These are phyloP conservation scores for Xanthorhoe spadicearia DNA, from an alignment of 2,888 invertebrate genomes.

Conservation along the genomic window DNA sequence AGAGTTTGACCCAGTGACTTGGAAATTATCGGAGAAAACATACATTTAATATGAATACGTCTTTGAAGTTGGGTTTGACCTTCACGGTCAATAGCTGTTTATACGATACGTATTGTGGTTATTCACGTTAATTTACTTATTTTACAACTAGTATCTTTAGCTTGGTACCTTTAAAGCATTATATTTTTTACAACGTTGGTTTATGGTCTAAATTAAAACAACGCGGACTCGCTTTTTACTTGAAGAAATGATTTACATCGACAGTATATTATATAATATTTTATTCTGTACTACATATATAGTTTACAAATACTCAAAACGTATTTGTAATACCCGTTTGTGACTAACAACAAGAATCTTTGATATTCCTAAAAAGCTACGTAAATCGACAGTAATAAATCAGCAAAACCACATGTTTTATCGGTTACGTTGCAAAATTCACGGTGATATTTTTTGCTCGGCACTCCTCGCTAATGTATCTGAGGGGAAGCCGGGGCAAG, in stretches of 20 bases:
- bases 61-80: neutral
- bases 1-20: constrained; percentile 41
- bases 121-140: too few relatives aligned
- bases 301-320: too few relatives aligned
- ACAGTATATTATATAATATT: too few relatives aligned
- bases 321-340: too few relatives aligned
- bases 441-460: constrained; percentile 25
- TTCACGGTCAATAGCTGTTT: neutral
- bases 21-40: constrained; percentile 32
- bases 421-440: constrained; percentile 17
- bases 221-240: too few relatives aligned
- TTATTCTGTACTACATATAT: too few relatives aligned
- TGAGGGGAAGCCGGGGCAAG: constrained; percentile 62
- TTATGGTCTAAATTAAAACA: too few relatives aligned
- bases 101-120: neutral
- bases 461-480: constrained; percentile 43
- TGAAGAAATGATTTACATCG: too few relatives aligned
- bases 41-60: neutral
- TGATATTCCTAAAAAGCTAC: neutral
- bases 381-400: neutral
- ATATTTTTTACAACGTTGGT: too few relatives aligned
- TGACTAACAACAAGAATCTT: neutral
- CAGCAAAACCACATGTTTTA: constrained; percentile 1
- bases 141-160: too few relatives aligned
- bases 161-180: too few relatives aligned